phyloP scores from a whole-genome alignment of 2,888 invertebrate species.

The Dynastes tityus region DNA sequence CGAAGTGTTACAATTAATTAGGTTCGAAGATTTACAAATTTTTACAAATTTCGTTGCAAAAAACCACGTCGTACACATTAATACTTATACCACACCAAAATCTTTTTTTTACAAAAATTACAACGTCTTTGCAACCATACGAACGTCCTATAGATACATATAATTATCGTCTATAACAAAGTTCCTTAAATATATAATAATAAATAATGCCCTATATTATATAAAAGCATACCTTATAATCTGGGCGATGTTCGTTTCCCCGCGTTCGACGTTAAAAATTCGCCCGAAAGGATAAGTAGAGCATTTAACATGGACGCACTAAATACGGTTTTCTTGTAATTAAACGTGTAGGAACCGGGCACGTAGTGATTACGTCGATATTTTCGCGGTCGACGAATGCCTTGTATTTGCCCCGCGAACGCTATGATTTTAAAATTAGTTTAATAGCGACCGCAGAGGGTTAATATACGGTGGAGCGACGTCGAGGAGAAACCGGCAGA shows the following conservation, averaged over 20 bases:
- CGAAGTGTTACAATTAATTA: too few relatives aligned
- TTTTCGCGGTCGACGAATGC: slow-evolving; percentile 50
- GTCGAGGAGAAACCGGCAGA: slow-evolving; percentile 56
- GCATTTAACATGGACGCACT: slow-evolving; percentile 49
- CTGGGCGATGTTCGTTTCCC: slow-evolving; percentile 8
- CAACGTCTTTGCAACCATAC: not conserved
- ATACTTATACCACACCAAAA: not conserved
- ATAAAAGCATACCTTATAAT: slow-evolving; percentile 34
- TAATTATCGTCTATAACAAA: slow-evolving; percentile 42
- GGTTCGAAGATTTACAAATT: too few relatives aligned
- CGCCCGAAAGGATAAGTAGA: slow-evolving; percentile 49
- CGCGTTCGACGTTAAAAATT: slow-evolving; percentile 38
- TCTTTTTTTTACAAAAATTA: slow-evolving; percentile 16
- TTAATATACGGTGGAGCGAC: slow-evolving; percentile 49
- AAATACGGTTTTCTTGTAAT: slow-evolving; percentile 49
- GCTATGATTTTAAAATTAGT: slow-evolving; percentile 60
- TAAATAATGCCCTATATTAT: slow-evolving; percentile 38
- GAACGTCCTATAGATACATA: slow-evolving; percentile 14
- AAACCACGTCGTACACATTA: not conserved
- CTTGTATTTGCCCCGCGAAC: slow-evolving; percentile 55
- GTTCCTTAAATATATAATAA: slow-evolving; percentile 38
- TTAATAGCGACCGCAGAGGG: slow-evolving; percentile 59
- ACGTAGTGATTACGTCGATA: slow-evolving; percentile 50
- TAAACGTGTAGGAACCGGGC: slow-evolving; percentile 49
- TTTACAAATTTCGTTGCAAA: too few relatives aligned